A percentile compares a stretch with the other conserved stretches of the same genome.
These are phyloP conservation scores for Actinia equina DNA, from an alignment of 64 coral and sea anemone species.

Conservation along the genomic window DNA sequence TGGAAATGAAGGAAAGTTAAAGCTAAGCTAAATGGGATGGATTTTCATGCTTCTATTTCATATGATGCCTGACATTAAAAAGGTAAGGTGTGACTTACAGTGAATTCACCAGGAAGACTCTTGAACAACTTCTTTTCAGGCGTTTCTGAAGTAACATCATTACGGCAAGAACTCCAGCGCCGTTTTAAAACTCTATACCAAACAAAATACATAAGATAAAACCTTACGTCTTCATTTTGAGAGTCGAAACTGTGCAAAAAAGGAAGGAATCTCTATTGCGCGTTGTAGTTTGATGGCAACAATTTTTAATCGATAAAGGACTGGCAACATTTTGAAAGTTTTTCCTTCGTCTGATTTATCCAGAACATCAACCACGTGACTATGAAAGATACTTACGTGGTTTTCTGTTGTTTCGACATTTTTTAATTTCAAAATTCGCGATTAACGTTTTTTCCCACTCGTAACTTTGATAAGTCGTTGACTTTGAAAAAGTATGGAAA, in stretches of 20 bases:
- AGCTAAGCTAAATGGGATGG: no score
- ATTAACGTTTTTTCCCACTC: conserved; percentile 3
- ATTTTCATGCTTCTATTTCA: no score
- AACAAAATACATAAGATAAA: background rate
- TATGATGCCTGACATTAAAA: background rate
- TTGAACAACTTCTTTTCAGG: background rate
- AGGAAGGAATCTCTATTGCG: background rate
- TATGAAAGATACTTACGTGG: background rate
- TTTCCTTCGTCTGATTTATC: background rate
- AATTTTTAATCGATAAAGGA: background rate
- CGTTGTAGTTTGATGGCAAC: no score
- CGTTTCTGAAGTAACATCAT: background rate
- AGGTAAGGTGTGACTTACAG: background rate
- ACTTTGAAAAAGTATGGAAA: background rate
- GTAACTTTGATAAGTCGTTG: background rate
- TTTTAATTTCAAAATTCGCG: conserved; percentile 7
- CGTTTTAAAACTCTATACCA: background rate
- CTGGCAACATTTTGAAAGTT: background rate
- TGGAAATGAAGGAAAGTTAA: no score
- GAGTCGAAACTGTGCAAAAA: background rate
- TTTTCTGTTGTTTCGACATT: background rate
- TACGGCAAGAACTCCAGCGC: background rate
- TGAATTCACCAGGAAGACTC: conserved; percentile 9
- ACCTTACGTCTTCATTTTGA: background rate
- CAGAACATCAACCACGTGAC: conserved; percentile 1